phyloP scores from a whole-genome alignment of 2,113 vertebrate genomes.

The Agelaius phoeniceus region DNA sequence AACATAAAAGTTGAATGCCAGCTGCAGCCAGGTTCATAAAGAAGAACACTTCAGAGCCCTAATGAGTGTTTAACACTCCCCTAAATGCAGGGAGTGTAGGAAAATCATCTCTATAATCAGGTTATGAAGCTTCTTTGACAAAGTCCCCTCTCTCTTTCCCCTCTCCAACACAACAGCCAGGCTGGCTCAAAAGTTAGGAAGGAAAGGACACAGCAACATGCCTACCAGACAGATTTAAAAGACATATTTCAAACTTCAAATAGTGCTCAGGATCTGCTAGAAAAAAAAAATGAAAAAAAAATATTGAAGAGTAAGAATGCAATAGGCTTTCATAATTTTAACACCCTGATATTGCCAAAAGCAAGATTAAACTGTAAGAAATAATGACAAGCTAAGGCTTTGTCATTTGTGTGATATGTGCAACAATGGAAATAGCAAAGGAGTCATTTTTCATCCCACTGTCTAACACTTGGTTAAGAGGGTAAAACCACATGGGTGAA shows the following conservation, averaged over 20 bases:
- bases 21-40: constrained; percentile 19
- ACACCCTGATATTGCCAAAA: background rate
- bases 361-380: background rate
- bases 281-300: background rate
- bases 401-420: background rate
- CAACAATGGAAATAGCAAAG: background rate
- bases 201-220: background rate
- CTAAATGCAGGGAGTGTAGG: constrained; percentile 55
- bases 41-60: constrained; percentile 62
- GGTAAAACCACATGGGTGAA: background rate
- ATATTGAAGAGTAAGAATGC: background rate
- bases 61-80: constrained; percentile 56
- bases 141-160: background rate
- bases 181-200: background rate
- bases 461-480: background rate
- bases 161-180: background rate
- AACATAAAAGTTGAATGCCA: background rate
- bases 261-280: background rate
- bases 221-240: background rate
- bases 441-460: background rate
- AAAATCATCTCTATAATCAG: constrained; percentile 6
- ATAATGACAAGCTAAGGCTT: background rate
- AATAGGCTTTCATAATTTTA: background rate
- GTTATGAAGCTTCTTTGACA: background rate
- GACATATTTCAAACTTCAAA: background rate